Percentiles rank a stretch among this genome's conserved stretches.
phyloP scores from a whole-genome alignment of 2,797 vertebrate species.

The Hippocampus kuda region DNA sequence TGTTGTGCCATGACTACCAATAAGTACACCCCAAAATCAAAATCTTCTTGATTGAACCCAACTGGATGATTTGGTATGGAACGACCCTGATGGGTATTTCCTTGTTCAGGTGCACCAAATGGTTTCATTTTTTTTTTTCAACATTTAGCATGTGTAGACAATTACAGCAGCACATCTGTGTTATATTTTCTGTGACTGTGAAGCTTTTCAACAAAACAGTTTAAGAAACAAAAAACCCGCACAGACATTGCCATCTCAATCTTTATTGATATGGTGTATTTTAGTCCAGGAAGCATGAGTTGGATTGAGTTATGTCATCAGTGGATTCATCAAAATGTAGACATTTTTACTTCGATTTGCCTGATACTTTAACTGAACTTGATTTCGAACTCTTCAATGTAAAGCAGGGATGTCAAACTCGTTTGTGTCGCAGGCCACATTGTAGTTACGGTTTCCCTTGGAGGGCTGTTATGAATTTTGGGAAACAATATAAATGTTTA shows the following conservation, averaged over 20 bases:
- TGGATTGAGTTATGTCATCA: not conserved
- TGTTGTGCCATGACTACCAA: too few species aligned
- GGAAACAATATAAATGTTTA: too few species aligned
- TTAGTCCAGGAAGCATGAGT: not conserved
- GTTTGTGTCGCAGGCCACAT: too few species aligned
- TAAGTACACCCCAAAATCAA: too few species aligned
- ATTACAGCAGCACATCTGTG: too few species aligned
- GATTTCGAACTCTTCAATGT: not conserved
- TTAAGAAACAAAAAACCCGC: not conserved
- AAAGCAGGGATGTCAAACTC: not conserved
- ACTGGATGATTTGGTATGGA: too few species aligned
- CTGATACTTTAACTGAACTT: not conserved
- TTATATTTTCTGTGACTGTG: too few species aligned
- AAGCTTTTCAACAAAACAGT: not conserved
- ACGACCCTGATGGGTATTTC: not conserved
- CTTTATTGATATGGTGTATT: not conserved
- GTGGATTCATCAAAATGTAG: not conserved
- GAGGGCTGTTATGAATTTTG: too few species aligned
- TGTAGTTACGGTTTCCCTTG: too few species aligned
- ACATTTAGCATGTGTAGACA: not conserved
- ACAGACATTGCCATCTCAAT: not conserved
- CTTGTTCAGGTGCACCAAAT: not conserved
- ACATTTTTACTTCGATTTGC: not conserved
- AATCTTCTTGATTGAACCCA: too few species aligned
- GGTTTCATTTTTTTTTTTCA: too few species aligned